These are phyloP conservation scores for Zaprionus bogoriensis DNA, from an alignment of 2,888 invertebrate species.

Conservation along the genomic window DNA sequence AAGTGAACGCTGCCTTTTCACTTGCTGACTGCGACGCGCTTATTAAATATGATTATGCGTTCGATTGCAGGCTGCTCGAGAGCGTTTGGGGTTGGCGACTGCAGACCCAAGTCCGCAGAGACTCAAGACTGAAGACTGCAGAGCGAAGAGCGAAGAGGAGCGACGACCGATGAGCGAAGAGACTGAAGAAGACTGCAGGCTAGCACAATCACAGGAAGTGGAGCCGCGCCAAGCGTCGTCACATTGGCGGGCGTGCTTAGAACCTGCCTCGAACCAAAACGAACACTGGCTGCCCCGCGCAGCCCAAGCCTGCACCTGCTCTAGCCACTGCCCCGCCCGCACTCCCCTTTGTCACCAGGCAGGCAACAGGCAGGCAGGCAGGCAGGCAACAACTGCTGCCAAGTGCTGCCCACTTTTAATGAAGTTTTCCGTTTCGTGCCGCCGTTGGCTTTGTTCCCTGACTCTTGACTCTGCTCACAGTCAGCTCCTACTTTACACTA, in stretches of 20 bases:
- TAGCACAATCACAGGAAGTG: slow-evolving; percentile 64
- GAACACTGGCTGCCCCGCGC: background rate
- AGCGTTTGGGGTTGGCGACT: slow-evolving; percentile 36
- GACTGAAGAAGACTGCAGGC: slow-evolving; percentile 16
- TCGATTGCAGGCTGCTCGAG: slow-evolving; percentile 55
- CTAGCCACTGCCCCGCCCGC: background rate
- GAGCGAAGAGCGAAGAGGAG: too few species aligned
- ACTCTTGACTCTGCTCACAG: background rate
- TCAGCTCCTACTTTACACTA: slow-evolving; percentile 30
- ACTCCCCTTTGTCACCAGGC: slow-evolving; percentile 2
- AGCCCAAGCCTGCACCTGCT: slow-evolving; percentile 1
- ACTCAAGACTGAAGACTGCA: background rate
- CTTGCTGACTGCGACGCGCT: slow-evolving; percentile 59
- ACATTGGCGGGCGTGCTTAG: slow-evolving; percentile 61
- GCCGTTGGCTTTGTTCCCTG: slow-evolving; percentile 42
- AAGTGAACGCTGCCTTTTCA: slow-evolving; percentile 40
- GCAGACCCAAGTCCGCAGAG: too few species aligned
- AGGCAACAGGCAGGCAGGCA: slow-evolving; percentile 35
- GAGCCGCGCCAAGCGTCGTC: slow-evolving; percentile 68
- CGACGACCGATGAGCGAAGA: background rate
- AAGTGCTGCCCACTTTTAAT: slow-evolving; percentile 74
- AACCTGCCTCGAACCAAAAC: slow-evolving; percentile 29
- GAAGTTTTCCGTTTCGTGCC: slow-evolving; percentile 70
- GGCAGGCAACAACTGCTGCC: slow-evolving; percentile 45
- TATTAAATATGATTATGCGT: slow-evolving; percentile 77